Conservation (phyloP, 2,113 vertebrate genomes). For the Origma solitaria region DNA sequence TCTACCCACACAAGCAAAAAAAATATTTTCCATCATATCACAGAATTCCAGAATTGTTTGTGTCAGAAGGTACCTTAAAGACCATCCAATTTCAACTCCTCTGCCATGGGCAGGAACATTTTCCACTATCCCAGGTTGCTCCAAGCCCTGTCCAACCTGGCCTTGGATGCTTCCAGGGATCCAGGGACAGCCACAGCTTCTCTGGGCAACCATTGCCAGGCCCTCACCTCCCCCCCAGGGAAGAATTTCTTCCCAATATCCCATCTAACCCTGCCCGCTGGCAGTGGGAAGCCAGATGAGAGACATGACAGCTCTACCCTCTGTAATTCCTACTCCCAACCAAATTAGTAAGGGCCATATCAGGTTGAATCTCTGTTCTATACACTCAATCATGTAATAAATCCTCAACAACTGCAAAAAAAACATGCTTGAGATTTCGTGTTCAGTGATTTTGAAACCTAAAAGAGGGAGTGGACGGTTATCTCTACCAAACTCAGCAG, state of each 20-base stretch:
- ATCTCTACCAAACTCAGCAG: neutral
- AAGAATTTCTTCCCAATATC: neutral
- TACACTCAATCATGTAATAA: neutral
- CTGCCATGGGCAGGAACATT: neutral
- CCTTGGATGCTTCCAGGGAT: neutral
- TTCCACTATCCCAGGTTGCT: fast-evolving
- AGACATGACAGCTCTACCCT: neutral
- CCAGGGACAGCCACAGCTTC: neutral
- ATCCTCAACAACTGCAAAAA: neutral
- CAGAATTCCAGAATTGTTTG: neutral
- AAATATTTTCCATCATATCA: neutral
- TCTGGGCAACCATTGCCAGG: neutral
- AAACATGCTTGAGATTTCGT: neutral
- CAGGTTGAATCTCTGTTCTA: neutral
- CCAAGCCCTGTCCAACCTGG: neutral
- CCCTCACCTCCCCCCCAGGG: neutral
- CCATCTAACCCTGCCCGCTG: neutral
- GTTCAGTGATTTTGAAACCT: neutral
- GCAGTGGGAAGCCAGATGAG: neutral
- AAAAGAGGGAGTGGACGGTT: neutral
- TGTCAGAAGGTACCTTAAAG: neutral
- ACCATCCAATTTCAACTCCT: neutral
- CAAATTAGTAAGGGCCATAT: neutral
- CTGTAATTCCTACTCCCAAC: neutral
- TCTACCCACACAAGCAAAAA: neutral